Evolutionary conservation across 2,113 vertebrate species (phyloP), one percentile per base, ranked within the genome.

Genomic region (Solea senegalensis): DNA sequence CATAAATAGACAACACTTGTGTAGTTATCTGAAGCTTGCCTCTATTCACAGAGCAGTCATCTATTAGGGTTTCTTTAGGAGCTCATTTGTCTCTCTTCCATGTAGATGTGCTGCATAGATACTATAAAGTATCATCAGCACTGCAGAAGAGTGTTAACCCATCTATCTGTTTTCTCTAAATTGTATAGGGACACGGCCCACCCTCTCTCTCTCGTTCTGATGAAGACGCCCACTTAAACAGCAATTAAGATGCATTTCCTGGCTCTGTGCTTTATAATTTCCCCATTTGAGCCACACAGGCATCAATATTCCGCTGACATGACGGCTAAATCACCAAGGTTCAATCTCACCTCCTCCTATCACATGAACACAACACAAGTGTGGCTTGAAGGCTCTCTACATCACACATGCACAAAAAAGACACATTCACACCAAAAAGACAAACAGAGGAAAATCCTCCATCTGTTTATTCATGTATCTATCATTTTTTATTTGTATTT

Each of bases 231-330:
- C 84, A 90, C 88, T 90, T 90, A 88, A 88, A 87, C 85, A 86
- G 87, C 89, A 90, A 92, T 92, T 92, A 92, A 92, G 90, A 92
- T 89, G 90, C 87, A 91, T 91, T 92, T 89, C 87, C 88, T 84
- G 72, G 76, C 85, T 78, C 77, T 71, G 74, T 69, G 76, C 80
- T 84, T 83, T 69, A 86, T 89, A 85, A 90, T 91, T 91, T 88
- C 84, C 84, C 86, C 78, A 81, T 89, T 86, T 72, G 77, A 86
- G 86, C 76, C 39, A 41, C 12, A 65, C 82, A 15, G 75, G 75
- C 86, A 92, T 93, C 91, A 90, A 91, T 92, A 90, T 92, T 89
- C 85, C 58, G 51, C 87, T 87, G 90, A 91, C 89, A 61, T 74
- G 82, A 84, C 40, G 67, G 69, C 76, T 85, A 86, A 89, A 86